phyloP scores from a whole-genome alignment of 2,888 invertebrate species.

The Limnephilus rhombicus region DNA sequence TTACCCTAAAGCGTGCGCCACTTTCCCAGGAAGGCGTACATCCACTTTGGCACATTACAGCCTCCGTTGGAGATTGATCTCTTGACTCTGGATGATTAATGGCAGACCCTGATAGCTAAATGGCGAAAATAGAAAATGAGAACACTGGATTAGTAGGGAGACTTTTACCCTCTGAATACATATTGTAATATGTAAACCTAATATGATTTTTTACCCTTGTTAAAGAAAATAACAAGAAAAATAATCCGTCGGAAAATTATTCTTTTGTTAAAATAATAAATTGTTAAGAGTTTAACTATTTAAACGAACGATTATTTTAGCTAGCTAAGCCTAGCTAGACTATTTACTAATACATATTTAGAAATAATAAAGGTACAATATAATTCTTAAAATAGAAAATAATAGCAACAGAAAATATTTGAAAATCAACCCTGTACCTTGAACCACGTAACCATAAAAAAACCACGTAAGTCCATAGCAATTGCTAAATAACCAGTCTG shows the following conservation, averaged over 20 bases:
- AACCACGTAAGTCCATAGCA: too few relatives aligned
- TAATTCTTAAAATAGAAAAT: too few relatives aligned
- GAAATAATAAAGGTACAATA: too few relatives aligned
- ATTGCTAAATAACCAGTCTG: too few relatives aligned
- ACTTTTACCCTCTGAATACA: not conserved
- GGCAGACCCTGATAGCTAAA: slow-evolving; percentile 32
- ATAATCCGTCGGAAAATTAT: not conserved
- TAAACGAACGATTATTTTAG: too few relatives aligned
- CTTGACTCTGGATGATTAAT: slow-evolving; percentile 60
- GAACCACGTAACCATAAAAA: too few relatives aligned
- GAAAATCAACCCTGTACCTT: too few relatives aligned
- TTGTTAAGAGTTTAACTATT: too few relatives aligned
- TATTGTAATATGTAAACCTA: not conserved
- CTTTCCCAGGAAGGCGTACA: slow-evolving; percentile 24
- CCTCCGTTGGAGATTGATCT: slow-evolving; percentile 58
- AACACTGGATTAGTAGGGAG: slow-evolving; percentile 44
- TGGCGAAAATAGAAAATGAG: slow-evolving; percentile 54
- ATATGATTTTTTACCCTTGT: not conserved
- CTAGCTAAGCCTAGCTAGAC: too few relatives aligned
- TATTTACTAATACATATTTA: too few relatives aligned
- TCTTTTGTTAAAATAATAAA: not conserved
- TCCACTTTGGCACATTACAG: slow-evolving; percentile 11
- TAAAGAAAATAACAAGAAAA: not conserved
- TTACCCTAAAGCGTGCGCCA: slow-evolving; percentile 7
- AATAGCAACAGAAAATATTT: too few relatives aligned